A percentile compares a stretch with the other conserved stretches of the same genome.
Evolutionary conservation across 2,797 vertebrate species (phyloP).

Genomic region (Gallirallus australis): DNA sequence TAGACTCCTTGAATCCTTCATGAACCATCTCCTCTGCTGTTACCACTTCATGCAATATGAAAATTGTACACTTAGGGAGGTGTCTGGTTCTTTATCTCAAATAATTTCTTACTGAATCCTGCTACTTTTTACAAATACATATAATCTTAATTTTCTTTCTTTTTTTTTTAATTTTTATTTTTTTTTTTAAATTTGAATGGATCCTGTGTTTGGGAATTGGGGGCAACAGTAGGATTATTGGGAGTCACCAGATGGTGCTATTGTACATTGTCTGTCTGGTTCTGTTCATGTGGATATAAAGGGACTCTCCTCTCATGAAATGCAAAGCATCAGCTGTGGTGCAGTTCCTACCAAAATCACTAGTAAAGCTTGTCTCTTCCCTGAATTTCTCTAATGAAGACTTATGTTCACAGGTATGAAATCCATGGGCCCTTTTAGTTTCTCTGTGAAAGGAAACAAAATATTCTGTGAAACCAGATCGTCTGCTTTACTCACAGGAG

Average conservation of each 20-base stretch:
- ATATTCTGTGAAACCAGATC: not conserved
- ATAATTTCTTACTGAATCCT: not conserved
- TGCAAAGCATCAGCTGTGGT: not conserved
- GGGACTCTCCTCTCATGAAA: not conserved
- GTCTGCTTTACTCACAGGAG: accelerated
- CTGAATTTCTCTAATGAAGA: not conserved
- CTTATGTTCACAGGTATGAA: not conserved
- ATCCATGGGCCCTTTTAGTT: not conserved
- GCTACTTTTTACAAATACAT: not conserved
- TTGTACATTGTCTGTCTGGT: conserved; percentile 52
- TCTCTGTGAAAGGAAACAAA: not conserved
- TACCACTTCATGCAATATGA: not conserved
- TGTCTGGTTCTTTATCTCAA: not conserved
- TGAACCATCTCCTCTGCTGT: not conserved
- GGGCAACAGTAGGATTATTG: conserved; percentile 40
- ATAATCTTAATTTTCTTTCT: not conserved
- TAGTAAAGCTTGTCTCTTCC: not conserved
- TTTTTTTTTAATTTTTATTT: not conserved
- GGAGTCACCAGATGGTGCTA: conserved; percentile 74
- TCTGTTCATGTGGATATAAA: not conserved
- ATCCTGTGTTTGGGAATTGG: not conserved
- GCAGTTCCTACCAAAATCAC: not conserved
- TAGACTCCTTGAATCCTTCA: not conserved
- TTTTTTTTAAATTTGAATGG: not conserved
- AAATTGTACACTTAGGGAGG: not conserved